A percentile compares a stretch with the other conserved stretches of the same genome.
Conservation (phyloP, 2,113 vertebrate genomes). For the Lasiurus cinereus region DNA sequence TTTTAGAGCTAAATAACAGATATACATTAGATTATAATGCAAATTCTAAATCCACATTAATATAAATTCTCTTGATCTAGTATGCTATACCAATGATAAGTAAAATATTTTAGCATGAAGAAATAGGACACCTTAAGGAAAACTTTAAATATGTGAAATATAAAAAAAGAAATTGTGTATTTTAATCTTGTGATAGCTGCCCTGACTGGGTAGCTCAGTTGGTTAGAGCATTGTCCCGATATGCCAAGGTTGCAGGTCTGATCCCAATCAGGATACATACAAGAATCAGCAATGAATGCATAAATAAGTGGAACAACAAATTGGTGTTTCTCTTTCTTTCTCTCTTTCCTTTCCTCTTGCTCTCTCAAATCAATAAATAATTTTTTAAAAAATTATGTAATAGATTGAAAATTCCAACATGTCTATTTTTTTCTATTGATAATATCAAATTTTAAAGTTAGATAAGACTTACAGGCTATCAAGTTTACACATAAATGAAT, state of each 20-base stretch:
- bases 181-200: neutral
- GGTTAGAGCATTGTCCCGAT: neutral
- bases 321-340: neutral
- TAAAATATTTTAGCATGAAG: slow-evolving; percentile 23
- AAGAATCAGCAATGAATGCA: neutral
- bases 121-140: slow-evolving; percentile 13
- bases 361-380: too few relatives aligned
- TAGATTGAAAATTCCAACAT: neutral
- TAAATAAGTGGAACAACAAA: neutral
- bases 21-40: neutral
- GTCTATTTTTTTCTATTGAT: neutral
- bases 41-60: neutral
- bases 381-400: neutral
- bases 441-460: neutral
- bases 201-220: neutral
- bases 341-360: too few relatives aligned
- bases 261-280: neutral
- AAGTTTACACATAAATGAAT: neutral
- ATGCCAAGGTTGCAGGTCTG: neutral
- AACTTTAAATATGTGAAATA: neutral
- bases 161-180: neutral
- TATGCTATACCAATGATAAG: neutral
- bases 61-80: neutral
- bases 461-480: neutral
- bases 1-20: neutral